These are phyloP conservation scores for Himalopsyche tibetana DNA, from an alignment of 2,888 invertebrate genomes.

Conservation along the genomic window DNA sequence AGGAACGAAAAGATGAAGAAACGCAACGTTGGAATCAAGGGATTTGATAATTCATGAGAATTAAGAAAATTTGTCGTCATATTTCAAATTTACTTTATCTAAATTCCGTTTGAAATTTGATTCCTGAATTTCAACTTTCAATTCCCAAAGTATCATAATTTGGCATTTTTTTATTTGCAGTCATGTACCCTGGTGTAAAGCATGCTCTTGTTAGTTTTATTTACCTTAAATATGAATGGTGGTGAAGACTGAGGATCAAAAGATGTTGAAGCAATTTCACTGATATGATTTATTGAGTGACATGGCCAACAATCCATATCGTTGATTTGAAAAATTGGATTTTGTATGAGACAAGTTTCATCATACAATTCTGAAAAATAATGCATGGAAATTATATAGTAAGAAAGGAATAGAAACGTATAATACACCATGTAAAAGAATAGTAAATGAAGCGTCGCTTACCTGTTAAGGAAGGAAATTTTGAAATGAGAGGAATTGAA, in stretches of 20 bases:
- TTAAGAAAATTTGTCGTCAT: too few relatives aligned
- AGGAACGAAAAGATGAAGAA: too few relatives aligned
- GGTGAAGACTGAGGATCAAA: slow-evolving; percentile 70
- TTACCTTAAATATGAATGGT: slow-evolving; percentile 79
- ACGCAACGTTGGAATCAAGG: too few relatives aligned
- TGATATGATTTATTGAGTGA: slow-evolving; percentile 81
- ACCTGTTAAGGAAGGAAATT: slow-evolving; percentile 86
- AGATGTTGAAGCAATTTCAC: slow-evolving; percentile 80
- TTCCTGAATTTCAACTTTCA: too few relatives aligned
- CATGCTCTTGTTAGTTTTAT: neutral
- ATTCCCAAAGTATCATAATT: too few relatives aligned
- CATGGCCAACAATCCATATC: slow-evolving; percentile 93
- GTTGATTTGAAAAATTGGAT: slow-evolving; percentile 88
- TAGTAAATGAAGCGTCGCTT: neutral
- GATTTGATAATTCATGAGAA: too few relatives aligned
- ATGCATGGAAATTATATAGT: neutral
- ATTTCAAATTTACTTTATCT: too few relatives aligned
- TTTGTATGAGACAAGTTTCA: slow-evolving; percentile 89
- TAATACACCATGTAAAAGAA: neutral
- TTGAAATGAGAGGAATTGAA: slow-evolving; percentile 85
- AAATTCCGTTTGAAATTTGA: too few relatives aligned
- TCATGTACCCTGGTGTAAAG: too few relatives aligned
- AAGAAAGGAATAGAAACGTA: neutral
- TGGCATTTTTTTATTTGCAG: too few relatives aligned
- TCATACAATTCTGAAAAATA: slow-evolving; percentile 84